Percentiles rank a stretch among this genome's conserved stretches.
These are phyloP conservation scores for Anabas testudineus DNA, from an alignment of 2,797 vertebrate genomes.

Conservation along the genomic window DNA sequence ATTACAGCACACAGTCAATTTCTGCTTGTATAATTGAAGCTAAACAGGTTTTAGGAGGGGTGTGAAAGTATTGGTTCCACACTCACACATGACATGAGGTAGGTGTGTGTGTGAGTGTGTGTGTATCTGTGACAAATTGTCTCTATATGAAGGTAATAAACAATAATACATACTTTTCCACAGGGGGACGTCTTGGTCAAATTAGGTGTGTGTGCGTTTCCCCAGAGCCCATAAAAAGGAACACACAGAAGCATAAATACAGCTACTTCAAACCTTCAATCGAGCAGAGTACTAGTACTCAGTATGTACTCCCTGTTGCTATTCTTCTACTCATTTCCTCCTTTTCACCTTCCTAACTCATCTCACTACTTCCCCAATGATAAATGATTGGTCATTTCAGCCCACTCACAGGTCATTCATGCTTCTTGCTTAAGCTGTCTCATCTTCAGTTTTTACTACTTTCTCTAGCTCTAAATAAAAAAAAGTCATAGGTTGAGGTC, in stretches of 20 bases:
- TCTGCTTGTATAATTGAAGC: conserved; percentile 52
- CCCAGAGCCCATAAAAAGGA: conserved; percentile 31
- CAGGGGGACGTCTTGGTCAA: conserved; percentile 36
- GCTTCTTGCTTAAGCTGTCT: too few species aligned
- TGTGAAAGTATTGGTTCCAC: conserved; percentile 50
- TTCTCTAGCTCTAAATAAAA: too few species aligned
- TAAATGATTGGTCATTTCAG: too few species aligned
- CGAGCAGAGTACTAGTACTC: not conserved
- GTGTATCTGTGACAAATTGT: conserved; percentile 55
- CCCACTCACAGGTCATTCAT: too few species aligned
- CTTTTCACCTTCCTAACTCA: conserved; percentile 7
- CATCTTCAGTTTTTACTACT: too few species aligned
- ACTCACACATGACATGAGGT: conserved; percentile 40
- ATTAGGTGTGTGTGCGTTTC: conserved; percentile 29
- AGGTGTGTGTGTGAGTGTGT: conserved; percentile 31
- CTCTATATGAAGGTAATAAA: conserved; percentile 56
- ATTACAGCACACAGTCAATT: conserved; percentile 26
- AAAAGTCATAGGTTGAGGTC: too few species aligned
- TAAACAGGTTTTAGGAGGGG: conserved; percentile 51
- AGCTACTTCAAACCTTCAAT: conserved; percentile 53
- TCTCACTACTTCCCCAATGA: not conserved
- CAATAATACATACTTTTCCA: conserved; percentile 59
- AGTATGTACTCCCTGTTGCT: conserved; percentile 17
- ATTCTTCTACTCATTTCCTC: conserved; percentile 8
- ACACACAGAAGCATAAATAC: conserved; percentile 57